Evolutionary conservation across 2,888 invertebrate genomes (phyloP), one percentile per base, ranked within the genome.

Genomic region (Pachliopta kotzebuea): DNA sequence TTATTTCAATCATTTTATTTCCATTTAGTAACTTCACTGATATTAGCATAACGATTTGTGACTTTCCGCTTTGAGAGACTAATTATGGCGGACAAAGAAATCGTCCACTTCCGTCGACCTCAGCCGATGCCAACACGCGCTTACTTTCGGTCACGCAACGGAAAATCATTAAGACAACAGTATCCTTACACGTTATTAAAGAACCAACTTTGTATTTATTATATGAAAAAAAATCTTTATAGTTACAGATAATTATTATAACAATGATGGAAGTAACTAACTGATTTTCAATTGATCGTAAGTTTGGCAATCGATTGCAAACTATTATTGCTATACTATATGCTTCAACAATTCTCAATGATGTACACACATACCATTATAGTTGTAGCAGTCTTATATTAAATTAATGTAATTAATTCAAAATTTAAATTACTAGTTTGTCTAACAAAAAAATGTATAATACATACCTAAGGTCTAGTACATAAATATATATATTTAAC

Each of bases 21-120:
- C 45, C 45, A 37, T 45, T 45, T 45, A 8, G 7, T 45, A 45
- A 45, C 45, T n/a, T 45, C 45, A n/a, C 50, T 58, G 31, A 53
- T 61, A 54, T 52, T 37, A 49, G 29, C 37, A 37, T 55, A 59
- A 62, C 45, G 45, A 53, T 62, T 53, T 56, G 57, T 71, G 61
- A 65, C 66, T 65, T 64, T 57, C 62, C 62, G 67, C 65, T 68
- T 65, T 70, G 68, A 71, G 72, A 74, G 74, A 75, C 74, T 79
- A 83, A 83, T 77, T 76, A 68, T 76, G 72, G 74, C 74, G 71
- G 74, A 79, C 76, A 81, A 83, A 84, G 84, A 85, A 87, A 88
- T 87, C 79, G 83, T 83, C 77, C 74, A 83, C 85, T 86, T 88
- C 88, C 88, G 85, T 77, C 77, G 84, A 80, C 84, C 82, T 84